These are phyloP conservation scores for Drosophila prosaltans DNA, from an alignment of 1,140 invertebrate species.

Conservation along the genomic window DNA sequence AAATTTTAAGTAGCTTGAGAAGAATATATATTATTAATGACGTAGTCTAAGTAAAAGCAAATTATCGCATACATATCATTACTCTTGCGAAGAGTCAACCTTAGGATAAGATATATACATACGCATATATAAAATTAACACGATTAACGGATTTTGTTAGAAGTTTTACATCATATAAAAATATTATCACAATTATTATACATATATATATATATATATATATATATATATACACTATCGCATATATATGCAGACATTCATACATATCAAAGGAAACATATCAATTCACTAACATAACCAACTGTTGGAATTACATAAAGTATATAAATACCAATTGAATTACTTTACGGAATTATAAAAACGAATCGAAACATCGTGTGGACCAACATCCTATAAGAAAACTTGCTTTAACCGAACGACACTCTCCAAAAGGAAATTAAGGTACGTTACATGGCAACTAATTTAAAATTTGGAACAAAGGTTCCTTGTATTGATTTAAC, in stretches of 20 bases:
- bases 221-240: background rate
- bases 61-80: conserved; percentile 77
- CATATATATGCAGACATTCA: background rate
- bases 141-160: conserved; percentile 48
- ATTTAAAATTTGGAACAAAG: background rate
- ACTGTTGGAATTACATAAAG: background rate
- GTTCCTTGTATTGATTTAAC: too few relatives aligned
- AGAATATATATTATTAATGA: conserved; percentile 48
- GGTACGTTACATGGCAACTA: background rate
- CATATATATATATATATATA: background rate
- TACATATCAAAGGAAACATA: conserved; percentile 1
- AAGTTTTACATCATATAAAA: conserved; percentile 54
- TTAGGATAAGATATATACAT: conserved; percentile 34
- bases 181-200: background rate
- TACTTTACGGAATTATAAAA: background rate
- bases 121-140: conserved; percentile 24
- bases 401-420: background rate
- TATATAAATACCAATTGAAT: background rate
- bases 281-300: background rate
- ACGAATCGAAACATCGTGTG: background rate
- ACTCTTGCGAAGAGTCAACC: conserved; percentile 70
- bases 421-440: background rate
- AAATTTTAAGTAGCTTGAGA: background rate
- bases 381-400: conserved; percentile 4
- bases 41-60: conserved; percentile 59